phyloP scores from a whole-genome alignment of 1,140 invertebrate genomes.

The Nymphalis io region DNA sequence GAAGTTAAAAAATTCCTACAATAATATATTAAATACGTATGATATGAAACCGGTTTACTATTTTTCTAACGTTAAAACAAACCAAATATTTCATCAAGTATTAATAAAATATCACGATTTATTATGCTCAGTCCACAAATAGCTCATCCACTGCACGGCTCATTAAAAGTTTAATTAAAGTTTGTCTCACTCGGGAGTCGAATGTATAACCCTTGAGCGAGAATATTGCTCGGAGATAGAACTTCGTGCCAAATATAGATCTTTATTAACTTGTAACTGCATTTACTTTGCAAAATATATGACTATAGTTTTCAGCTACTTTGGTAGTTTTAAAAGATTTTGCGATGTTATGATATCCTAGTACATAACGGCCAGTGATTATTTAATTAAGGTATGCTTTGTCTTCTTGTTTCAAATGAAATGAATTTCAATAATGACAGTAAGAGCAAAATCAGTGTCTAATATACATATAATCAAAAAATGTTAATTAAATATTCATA shows the following conservation, averaged over 20 bases:
- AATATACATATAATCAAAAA: too few species aligned
- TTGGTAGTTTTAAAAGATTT: background rate
- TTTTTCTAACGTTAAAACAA: background rate
- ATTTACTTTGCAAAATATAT: conserved; percentile 29
- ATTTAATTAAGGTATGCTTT: too few species aligned
- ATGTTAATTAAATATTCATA: too few species aligned
- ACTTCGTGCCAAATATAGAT: conserved; percentile 39
- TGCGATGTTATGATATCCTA: background rate
- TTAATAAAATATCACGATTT: conserved; percentile 3
- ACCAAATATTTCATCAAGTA: background rate
- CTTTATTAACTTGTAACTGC: conserved; percentile 36
- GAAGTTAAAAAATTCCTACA: too few species aligned
- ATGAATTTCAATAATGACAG: too few species aligned
- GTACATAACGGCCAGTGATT: too few species aligned
- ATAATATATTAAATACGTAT: too few species aligned
- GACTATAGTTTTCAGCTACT: background rate
- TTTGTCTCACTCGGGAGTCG: conserved; percentile 40
- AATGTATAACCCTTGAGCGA: conserved; percentile 38
- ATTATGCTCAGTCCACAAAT: conserved; percentile 23
- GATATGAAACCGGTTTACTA: too few species aligned
- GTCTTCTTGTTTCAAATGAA: too few species aligned
- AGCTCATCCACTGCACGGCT: conserved; percentile 26
- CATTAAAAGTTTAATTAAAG: conserved; percentile 47
- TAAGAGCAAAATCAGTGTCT: too few species aligned
- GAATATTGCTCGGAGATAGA: conserved; percentile 38